Conservation (phyloP, 2,888 invertebrate genomes). For the Cephus spinipes region DNA sequence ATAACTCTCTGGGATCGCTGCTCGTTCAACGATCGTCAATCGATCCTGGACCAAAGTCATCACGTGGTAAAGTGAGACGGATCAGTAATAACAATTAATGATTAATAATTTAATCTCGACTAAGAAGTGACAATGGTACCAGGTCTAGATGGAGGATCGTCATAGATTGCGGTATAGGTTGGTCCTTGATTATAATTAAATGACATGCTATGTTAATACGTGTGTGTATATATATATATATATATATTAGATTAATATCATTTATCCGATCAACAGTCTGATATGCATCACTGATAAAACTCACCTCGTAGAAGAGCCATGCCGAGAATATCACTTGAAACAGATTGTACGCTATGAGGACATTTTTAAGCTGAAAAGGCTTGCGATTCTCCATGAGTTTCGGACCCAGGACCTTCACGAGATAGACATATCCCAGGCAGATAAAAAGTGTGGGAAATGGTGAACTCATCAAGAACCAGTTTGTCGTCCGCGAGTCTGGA, state of each 20-base stretch:
- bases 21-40: not conserved
- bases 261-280: not conserved
- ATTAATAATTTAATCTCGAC: not conserved
- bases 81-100: not conserved
- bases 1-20: not conserved
- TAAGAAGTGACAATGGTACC: not conserved
- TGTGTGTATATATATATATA: too few species aligned
- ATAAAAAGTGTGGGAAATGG: conserved; percentile 92
- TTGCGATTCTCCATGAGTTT: conserved; percentile 92
- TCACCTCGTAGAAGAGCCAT: conserved; percentile 93
- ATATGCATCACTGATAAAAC: conserved; percentile 32
- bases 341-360: conserved; percentile 86
- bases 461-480: conserved; percentile 94
- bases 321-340: conserved; percentile 91
- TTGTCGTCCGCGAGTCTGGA: conserved; percentile 87
- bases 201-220: too few species aligned
- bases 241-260: not conserved
- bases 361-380: conserved; percentile 83
- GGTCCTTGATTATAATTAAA: not conserved
- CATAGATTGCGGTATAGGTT: not conserved
- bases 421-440: conserved; percentile 88
- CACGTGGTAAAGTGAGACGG: not conserved
- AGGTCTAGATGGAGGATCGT: not conserved
- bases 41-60: not conserved
- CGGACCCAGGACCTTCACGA: conserved; percentile 92